These are phyloP conservation scores for Drosophila novamexicana DNA, from an alignment of 1,140 invertebrate species.

Conservation along the genomic window DNA sequence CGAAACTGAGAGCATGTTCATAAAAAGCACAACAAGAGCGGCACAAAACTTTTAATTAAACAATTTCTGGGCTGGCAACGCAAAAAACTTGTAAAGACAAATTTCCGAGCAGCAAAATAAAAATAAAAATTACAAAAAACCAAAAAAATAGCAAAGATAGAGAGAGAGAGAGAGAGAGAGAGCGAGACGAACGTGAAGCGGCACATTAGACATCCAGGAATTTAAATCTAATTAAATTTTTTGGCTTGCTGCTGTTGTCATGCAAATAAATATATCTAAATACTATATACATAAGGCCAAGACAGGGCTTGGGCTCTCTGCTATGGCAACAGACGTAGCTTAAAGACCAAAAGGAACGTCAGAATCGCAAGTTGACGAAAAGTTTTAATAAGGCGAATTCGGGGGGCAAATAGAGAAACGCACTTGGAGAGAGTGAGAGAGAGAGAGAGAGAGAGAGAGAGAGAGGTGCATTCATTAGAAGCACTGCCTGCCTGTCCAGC, in stretches of 20 bases:
- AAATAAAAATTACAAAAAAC: no score
- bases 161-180: not conserved
- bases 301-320: no score
- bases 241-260: slow-evolving; percentile 67
- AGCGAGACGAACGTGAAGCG: slow-evolving; percentile 17
- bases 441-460: no score
- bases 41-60: slow-evolving; percentile 79
- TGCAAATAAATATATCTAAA: slow-evolving; percentile 71
- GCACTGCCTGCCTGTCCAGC: slow-evolving; percentile 68
- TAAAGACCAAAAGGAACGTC: slow-evolving; percentile 56
- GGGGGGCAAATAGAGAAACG: slow-evolving; percentile 39
- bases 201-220: slow-evolving; percentile 69
- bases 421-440: not conserved
- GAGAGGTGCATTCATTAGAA: slow-evolving; percentile 65
- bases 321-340: slow-evolving; percentile 69
- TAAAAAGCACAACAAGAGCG: slow-evolving; percentile 56
- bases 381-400: slow-evolving; percentile 77
- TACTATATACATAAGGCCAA: slow-evolving; percentile 30
- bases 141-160: slow-evolving; percentile 27
- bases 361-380: slow-evolving; percentile 72
- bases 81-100: slow-evolving; percentile 71
- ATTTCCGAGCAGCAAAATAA: slow-evolving; percentile 48
- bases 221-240: slow-evolving; percentile 83
- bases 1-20: slow-evolving; percentile 48
- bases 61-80: slow-evolving; percentile 72